These are phyloP conservation scores for Martes martes DNA, from an alignment of 2,113 vertebrate genomes.

Conservation along the genomic window DNA sequence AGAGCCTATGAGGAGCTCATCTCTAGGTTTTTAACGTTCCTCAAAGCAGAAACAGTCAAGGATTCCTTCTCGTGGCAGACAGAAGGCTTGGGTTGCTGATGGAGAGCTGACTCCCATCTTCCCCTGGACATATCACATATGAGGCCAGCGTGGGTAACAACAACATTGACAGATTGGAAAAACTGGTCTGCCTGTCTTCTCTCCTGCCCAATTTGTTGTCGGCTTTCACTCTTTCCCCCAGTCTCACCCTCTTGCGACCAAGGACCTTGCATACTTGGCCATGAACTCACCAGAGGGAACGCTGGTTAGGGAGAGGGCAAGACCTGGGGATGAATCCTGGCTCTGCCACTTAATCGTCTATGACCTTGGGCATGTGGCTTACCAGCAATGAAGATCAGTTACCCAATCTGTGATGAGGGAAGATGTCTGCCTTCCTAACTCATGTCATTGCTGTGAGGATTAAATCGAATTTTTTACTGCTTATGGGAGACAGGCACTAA, in stretches of 20 bases:
- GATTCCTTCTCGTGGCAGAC: neutral
- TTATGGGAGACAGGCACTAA: neutral
- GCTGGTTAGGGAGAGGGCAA: neutral
- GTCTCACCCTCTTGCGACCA: neutral
- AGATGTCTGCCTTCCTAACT: neutral
- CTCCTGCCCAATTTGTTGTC: neutral
- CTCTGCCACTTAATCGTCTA: neutral
- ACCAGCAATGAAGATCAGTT: neutral
- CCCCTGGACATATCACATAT: neutral
- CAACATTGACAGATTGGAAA: neutral
- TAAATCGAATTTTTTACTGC: neutral
- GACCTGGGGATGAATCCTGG: neutral
- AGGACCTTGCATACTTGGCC: neutral
- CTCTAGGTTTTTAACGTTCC: neutral
- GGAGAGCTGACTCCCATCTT: neutral
- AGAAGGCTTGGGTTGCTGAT: neutral
- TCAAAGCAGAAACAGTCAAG: neutral
- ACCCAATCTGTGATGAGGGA: too few species aligned
- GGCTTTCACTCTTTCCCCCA: neutral
- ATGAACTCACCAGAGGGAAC: neutral
- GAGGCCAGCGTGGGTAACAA: neutral
- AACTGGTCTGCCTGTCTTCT: neutral
- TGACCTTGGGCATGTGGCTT: neutral
- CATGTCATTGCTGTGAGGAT: neutral
- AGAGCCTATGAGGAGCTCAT: neutral